Percentiles rank a stretch among this genome's conserved stretches.
Conservation (phyloP, 2,888 invertebrate genomes). For the Sinelater perroti region DNA sequence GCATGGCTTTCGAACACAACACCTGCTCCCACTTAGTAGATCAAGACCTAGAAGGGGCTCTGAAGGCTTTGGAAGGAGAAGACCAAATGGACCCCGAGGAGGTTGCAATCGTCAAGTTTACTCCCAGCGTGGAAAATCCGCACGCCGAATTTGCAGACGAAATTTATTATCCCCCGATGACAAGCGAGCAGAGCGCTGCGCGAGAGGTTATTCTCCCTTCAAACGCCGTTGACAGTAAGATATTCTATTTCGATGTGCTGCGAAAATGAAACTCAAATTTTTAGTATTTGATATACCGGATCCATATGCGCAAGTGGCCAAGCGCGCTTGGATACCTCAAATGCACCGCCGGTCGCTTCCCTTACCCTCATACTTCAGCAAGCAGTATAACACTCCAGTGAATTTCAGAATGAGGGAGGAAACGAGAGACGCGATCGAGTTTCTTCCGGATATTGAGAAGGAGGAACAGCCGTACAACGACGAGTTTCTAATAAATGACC, state of each 20-base stretch:
- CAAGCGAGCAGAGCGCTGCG: constrained; percentile 59
- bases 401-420: constrained; percentile 54
- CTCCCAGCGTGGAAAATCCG: constrained; percentile 71
- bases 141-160: constrained; percentile 81
- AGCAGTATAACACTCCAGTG: constrained; percentile 57
- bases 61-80: constrained; percentile 63
- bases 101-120: constrained; percentile 82
- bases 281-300: constrained; percentile 56
- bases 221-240: constrained; percentile 59
- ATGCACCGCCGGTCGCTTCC: constrained; percentile 55
- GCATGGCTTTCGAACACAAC: constrained; percentile 61
- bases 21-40: constrained; percentile 63
- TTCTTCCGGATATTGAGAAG: constrained; percentile 43
- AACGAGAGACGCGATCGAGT: constrained; percentile 51
- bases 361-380: constrained; percentile 47
- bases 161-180: constrained; percentile 76
- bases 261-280: constrained; percentile 17
- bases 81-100: constrained; percentile 70
- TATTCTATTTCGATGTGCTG: background rate
- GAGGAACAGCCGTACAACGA: constrained; percentile 40
- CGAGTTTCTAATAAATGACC: constrained; percentile 31
- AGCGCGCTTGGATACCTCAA: constrained; percentile 57
- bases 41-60: constrained; percentile 64
- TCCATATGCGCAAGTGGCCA: constrained; percentile 51
- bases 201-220: constrained; percentile 64